Evolutionary conservation across 1,140 invertebrate genomes (phyloP).

Genomic region (Augochlora pura): DNA sequence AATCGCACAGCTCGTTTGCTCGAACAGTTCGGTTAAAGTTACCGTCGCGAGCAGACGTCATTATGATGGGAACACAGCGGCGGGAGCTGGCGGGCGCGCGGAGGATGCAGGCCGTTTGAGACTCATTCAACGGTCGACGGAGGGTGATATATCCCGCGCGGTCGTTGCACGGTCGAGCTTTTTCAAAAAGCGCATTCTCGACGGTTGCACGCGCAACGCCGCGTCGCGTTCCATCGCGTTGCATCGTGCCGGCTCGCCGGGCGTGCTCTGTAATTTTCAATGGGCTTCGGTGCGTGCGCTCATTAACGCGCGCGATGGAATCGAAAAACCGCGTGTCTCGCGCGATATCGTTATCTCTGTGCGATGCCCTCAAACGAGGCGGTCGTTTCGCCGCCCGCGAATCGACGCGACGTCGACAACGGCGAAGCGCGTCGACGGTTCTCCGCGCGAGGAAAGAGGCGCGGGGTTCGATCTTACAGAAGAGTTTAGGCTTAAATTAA

Average conservation of each 20-base stretch:
- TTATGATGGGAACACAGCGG: neutral
- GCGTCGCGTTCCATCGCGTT: too few relatives aligned
- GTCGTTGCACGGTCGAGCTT: neutral
- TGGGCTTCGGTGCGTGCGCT: neutral
- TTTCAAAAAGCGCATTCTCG: neutral
- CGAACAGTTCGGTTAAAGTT: slow-evolving; percentile 2
- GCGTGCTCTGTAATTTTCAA: neutral
- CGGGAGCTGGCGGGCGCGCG: neutral
- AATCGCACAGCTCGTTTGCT: slow-evolving; percentile 1
- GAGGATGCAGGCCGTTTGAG: neutral
- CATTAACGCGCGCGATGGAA: slow-evolving; percentile 5
- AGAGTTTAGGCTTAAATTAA: too few relatives aligned
- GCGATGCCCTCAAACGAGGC: neutral
- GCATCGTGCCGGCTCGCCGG: too few relatives aligned
- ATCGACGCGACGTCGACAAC: too few relatives aligned
- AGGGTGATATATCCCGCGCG: neutral
- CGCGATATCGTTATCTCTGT: slow-evolving; percentile 1
- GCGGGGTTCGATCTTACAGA: too few relatives aligned
- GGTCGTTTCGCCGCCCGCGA: too few relatives aligned
- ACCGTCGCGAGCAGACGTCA: slow-evolving; percentile 1
- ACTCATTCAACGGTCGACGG: neutral
- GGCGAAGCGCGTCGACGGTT: too few relatives aligned
- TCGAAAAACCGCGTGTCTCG: slow-evolving; percentile 5
- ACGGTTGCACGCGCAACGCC: neutral
- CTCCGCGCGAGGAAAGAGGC: too few relatives aligned